Evolutionary conservation across 2,888 invertebrate species (phyloP), one percentile per base, ranked within the genome.

Genomic region (Thelaira solivaga): DNA sequence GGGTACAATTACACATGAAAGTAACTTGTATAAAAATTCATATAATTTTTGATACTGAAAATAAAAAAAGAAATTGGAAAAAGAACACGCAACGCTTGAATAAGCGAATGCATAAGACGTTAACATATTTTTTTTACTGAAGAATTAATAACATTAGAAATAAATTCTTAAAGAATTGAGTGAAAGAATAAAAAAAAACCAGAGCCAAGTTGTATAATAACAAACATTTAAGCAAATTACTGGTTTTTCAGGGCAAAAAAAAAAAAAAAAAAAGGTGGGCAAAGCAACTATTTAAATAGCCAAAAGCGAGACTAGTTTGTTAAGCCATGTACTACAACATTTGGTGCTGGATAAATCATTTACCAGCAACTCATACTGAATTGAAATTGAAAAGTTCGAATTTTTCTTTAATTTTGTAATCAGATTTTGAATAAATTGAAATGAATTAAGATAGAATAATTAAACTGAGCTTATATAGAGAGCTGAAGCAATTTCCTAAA

Each of bases 31-130:
- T 68, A 53, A 57, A 31, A 22, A 5, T n/a, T 13, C 6, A 13
- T 47, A 39, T 34, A 49, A 59, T 61, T 61, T 62, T 69, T 45
- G 22, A 31, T 29, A 26, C 18, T 24, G 18, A 43, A 26, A 18
- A 29, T 22, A 34, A 67, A 67, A 3, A 18, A 65, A 20, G 4
- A 18, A 49, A 20, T 16, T 1, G 7, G 2, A 16, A n/a, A 53
- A 45, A 18, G 22, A 36, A 55, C 57, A 45, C 31, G 34, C 68
- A 73, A 53, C 45, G 24, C 8, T 55, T 61, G 31, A 73, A 49
- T 62, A 55, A 72, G 68, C 73, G 62, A 68, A 57, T 61, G 49
- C 55, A 73, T 68, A 77, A 53, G 67, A 61, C 24, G 67, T 39
- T 20, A 16, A 18, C 22, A n/a, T 51, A n/a, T n/a, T n/a, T 61